Evolutionary conservation across 2,888 invertebrate genomes (phyloP), one percentile per base, ranked within the genome.

Genomic region (Cryptocephalus moraei): DNA sequence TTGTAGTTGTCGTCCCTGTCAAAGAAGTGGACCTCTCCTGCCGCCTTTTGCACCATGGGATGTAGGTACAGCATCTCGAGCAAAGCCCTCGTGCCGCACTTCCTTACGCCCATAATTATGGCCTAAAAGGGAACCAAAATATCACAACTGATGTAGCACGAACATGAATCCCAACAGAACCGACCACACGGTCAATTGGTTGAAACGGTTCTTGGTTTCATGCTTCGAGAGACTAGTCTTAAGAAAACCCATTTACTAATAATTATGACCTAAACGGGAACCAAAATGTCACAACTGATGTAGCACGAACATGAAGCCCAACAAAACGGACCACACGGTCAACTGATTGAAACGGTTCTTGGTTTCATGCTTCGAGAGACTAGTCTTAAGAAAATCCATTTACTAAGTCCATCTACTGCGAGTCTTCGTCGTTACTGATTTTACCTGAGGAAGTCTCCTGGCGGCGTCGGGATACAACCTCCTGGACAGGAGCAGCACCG

Each of bases 11-110:
- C 91, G 64, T 91, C 90, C 45, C 92, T 80, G 73, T 97, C 95
- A 72, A 99, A 97, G 75, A 94, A 97, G 71, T 97, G 96, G 33
- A 94, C 89, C 73, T 97, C 96, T 14, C 91, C 89, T 11, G 90
- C 87, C 1, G 94, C 92, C 65, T 91, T 91, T 68, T 91, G 91
- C 48, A 94, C 86, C 74, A 85, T 82, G 10, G 90, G 90, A 74
- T 97, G 96, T 43, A 96, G 80, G 68, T 92, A 91, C 44, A 97
- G 75, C 86, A 96, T 96, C 73, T 97, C 96, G 45, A 97, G 79
- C 8, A 97, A 79, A 0, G 97, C 97, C 47, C 96, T 75, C 0
- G 97, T 97, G 13, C 97, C 97, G 64, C 94, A 94, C 75, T 97
- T 97, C 60, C 95, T 80, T 32, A 93, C 95, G 43, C 96, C 96